phyloP scores from a whole-genome alignment of 2,888 invertebrate genomes.

The Tetranychus truncatus region DNA sequence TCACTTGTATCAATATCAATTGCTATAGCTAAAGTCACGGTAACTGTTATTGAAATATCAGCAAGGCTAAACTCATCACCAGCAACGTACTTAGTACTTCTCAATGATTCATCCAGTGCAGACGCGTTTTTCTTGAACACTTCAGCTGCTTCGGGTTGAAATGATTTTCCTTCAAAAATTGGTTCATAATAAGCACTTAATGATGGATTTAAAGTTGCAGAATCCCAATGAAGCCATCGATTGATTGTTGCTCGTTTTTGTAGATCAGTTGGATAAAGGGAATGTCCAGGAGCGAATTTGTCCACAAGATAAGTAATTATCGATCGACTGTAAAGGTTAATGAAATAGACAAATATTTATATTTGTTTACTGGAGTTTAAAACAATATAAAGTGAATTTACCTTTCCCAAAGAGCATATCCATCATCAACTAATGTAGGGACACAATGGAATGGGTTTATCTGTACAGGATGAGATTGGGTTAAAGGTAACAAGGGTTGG shows the following conservation, averaged over 20 bases:
- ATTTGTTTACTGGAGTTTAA: neutral
- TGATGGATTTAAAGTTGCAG: neutral
- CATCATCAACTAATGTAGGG: constrained; percentile 8
- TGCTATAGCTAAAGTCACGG: neutral
- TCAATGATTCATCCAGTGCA: neutral
- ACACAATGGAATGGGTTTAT: constrained; percentile 1
- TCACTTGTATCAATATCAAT: neutral
- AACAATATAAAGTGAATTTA: neutral
- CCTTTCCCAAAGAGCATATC: constrained; percentile 7
- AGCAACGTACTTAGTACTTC: neutral
- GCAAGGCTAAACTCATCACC: neutral
- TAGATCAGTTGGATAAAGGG: constrained; percentile 7
- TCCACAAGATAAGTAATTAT: constrained; percentile 9
- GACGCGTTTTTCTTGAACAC: neutral
- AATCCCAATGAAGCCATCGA: neutral
- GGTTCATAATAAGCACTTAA: neutral
- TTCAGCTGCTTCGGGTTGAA: neutral
- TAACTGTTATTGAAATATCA: neutral
- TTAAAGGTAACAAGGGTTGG: neutral
- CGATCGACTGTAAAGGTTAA: neutral
- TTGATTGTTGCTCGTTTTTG: neutral
- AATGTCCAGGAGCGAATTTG: neutral
- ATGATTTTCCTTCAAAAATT: neutral
- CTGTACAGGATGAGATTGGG: neutral
- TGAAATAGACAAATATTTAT: too few relatives aligned